These are phyloP conservation scores for Oscheius myriophilus DNA, from an alignment of 2,888 invertebrate genomes.

Conservation along the genomic window DNA sequence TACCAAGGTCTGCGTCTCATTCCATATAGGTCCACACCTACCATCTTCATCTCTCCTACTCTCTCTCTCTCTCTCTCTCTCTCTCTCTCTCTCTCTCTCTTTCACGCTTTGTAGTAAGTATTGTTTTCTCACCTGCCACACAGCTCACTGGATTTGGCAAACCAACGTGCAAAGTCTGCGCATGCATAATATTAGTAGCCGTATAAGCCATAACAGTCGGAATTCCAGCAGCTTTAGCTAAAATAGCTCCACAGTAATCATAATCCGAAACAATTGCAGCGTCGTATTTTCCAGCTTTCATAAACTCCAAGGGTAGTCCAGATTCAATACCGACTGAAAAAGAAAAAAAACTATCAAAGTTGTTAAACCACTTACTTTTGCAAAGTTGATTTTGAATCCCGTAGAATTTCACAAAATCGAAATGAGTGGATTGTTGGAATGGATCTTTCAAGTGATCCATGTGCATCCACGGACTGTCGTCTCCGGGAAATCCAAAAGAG, in stretches of 20 bases:
- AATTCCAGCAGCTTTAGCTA: slow-evolving; percentile 24
- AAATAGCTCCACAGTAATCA: slow-evolving; percentile 36
- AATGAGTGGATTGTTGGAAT: slow-evolving; percentile 27
- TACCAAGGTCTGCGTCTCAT: too few species aligned
- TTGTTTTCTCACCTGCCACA: slow-evolving; percentile 15
- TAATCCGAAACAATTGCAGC: slow-evolving; percentile 36
- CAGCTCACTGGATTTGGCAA: slow-evolving; percentile 26
- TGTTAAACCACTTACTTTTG: slow-evolving; percentile 6
- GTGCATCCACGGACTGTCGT: slow-evolving; percentile 35
- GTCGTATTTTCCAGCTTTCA: slow-evolving; percentile 35
- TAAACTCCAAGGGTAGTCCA: slow-evolving; percentile 31
- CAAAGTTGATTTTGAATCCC: slow-evolving; percentile 6
- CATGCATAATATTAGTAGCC: slow-evolving; percentile 23
- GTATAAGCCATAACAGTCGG: slow-evolving; percentile 29
- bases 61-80: too few species aligned
- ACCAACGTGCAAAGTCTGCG: slow-evolving; percentile 13
- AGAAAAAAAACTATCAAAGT: background rate
- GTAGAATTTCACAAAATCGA: slow-evolving; percentile 16
- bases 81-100: too few species aligned
- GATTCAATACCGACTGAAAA: slow-evolving; percentile 34
- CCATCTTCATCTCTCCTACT: too few species aligned
- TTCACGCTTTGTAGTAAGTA: background rate
- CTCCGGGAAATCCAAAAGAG: slow-evolving; percentile 25
- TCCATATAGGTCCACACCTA: too few species aligned
- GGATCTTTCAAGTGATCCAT: slow-evolving; percentile 35